Conservation (phyloP, 2,113 vertebrate species). For the Patagioenas fasciata region DNA sequence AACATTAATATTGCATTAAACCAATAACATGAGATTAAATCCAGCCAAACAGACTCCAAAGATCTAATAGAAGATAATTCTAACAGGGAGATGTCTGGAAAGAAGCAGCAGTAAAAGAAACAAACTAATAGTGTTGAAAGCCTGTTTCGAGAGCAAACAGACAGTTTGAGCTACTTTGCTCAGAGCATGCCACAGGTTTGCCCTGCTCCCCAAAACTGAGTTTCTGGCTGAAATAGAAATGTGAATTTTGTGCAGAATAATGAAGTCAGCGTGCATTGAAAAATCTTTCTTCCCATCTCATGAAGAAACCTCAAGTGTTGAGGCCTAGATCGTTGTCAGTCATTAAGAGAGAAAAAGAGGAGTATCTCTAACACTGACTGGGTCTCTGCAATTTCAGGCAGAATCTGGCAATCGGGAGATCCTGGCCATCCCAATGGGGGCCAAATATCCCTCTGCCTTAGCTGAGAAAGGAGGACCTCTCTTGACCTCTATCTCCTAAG, state of each 20-base stretch:
- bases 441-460: background rate
- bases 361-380: background rate
- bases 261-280: background rate
- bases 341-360: background rate
- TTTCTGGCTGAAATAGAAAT: background rate
- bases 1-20: background rate
- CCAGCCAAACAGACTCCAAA: background rate
- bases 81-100: background rate
- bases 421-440: too few relatives aligned
- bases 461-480: background rate
- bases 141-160: background rate
- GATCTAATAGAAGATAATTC: background rate
- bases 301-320: background rate
- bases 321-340: accelerated
- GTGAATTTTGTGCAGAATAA: background rate
- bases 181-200: background rate
- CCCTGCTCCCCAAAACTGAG: background rate
- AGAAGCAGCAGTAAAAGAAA: background rate
- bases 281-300: background rate
- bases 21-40: background rate
- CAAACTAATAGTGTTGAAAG: background rate
- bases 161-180: background rate
- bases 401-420: background rate
- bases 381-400: background rate
- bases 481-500: background rate